phyloP scores from a whole-genome alignment of 2,888 invertebrate species.

The Dyspetes luteomarginatus region DNA sequence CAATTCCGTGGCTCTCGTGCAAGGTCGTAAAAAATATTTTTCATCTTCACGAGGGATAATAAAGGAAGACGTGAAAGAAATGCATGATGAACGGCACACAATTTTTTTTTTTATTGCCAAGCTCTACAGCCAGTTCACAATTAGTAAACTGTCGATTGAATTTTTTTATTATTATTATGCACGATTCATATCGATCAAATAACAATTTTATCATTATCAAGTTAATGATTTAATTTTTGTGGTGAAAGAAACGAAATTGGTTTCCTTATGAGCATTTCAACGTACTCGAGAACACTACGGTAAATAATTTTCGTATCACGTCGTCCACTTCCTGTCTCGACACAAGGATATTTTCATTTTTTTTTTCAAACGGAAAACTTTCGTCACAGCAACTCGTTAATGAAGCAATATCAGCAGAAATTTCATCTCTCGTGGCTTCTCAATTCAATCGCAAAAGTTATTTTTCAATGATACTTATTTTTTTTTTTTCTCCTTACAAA shows the following conservation, averaged over 20 bases:
- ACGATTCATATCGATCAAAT: too few relatives aligned
- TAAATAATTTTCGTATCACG: constrained; percentile 32
- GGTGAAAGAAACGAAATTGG: too few relatives aligned
- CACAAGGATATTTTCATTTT: constrained; percentile 33
- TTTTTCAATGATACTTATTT: constrained; percentile 40
- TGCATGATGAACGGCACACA: constrained; percentile 49
- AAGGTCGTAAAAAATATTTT: constrained; percentile 58
- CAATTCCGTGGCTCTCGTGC: constrained; percentile 51
- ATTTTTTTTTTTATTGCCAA: constrained; percentile 9
- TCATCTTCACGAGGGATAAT: constrained; percentile 56
- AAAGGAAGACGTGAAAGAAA: constrained; percentile 57
- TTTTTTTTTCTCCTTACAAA: not conserved
- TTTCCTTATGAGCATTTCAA: too few relatives aligned
- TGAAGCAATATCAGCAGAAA: constrained; percentile 51
- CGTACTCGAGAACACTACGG: not conserved
- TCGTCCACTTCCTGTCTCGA: constrained; percentile 28
- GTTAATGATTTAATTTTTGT: too few relatives aligned
- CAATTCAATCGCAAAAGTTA: constrained; percentile 59
- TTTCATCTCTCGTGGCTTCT: constrained; percentile 43
- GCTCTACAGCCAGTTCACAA: too few relatives aligned
- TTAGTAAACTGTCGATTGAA: too few relatives aligned
- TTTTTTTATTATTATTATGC: too few relatives aligned
- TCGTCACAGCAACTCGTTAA: constrained; percentile 50
- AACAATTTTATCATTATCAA: too few relatives aligned
- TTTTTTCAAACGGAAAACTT: constrained; percentile 31